A percentile compares a stretch with the other conserved stretches of the same genome.
phyloP scores from a whole-genome alignment of 2,888 invertebrate genomes.

The Dryomyza anilis region DNA sequence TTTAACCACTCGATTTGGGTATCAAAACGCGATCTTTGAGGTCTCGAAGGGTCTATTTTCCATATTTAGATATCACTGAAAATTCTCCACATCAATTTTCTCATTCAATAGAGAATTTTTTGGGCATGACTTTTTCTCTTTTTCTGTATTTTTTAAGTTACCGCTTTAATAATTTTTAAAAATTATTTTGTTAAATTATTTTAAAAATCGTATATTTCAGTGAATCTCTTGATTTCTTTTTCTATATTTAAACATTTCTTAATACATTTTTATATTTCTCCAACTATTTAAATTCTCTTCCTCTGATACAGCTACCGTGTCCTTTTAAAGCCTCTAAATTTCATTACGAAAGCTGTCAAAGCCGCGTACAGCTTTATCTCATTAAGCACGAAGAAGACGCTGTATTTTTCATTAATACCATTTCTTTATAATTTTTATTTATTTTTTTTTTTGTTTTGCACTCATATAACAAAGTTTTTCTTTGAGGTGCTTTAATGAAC shows the following conservation, averaged over 20 bases:
- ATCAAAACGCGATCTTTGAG: too few relatives aligned
- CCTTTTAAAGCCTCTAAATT: too few relatives aligned
- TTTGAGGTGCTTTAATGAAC: constrained; percentile 35
- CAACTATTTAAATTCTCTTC: not conserved
- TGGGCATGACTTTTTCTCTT: too few relatives aligned
- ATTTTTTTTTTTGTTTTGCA: not conserved
- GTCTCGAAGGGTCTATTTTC: too few relatives aligned
- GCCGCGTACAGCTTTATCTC: constrained; percentile 18
- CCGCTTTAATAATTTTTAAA: not conserved
- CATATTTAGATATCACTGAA: too few relatives aligned
- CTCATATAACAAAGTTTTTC: not conserved
- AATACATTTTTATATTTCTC: not conserved
- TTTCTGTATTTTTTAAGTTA: too few relatives aligned
- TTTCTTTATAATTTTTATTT: not conserved
- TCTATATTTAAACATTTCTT: too few relatives aligned
- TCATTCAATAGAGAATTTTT: too few relatives aligned
- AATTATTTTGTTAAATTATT: not conserved
- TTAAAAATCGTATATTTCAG: not conserved
- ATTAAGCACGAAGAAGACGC: constrained; percentile 8
- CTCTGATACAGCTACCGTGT: too few relatives aligned
- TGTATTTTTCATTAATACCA: constrained; percentile 11
- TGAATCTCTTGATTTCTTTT: not conserved
- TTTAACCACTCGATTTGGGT: too few relatives aligned
- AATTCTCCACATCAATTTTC: too few relatives aligned
- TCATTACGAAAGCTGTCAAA: constrained; percentile 22